Conservation (phyloP, 2,888 invertebrate genomes). For the Carterocephalus palaemon region DNA sequence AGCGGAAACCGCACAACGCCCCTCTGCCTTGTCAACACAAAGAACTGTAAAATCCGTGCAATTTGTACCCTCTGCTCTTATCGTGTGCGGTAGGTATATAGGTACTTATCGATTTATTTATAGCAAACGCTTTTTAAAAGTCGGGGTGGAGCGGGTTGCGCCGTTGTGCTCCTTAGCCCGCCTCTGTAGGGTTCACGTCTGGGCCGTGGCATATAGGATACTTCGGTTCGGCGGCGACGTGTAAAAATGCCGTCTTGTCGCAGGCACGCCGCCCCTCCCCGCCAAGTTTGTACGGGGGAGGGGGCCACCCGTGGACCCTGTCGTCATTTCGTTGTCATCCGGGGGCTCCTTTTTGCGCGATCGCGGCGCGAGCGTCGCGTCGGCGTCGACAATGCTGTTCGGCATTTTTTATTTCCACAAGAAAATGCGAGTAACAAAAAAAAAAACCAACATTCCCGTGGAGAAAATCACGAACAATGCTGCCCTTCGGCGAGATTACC, state of each 20-base stretch:
- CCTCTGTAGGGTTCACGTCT: slow-evolving; percentile 15
- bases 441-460: slow-evolving; percentile 50
- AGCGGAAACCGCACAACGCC: slow-evolving; percentile 55
- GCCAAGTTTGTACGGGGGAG: slow-evolving; percentile 69
- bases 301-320: slow-evolving; percentile 64
- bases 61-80: slow-evolving; percentile 69
- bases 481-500: slow-evolving; percentile 77
- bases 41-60: slow-evolving; percentile 51
- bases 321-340: slow-evolving; percentile 78
- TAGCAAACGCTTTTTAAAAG: slow-evolving; percentile 51
- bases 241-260: slow-evolving; percentile 70
- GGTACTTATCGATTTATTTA: slow-evolving; percentile 77
- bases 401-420: slow-evolving; percentile 71
- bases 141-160: slow-evolving; percentile 43
- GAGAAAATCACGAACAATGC: slow-evolving; percentile 75
- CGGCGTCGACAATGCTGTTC: slow-evolving; percentile 75
- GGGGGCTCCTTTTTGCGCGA: slow-evolving; percentile 69
- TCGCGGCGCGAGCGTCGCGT: slow-evolving; percentile 59
- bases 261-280: slow-evolving; percentile 68
- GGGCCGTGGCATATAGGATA: slow-evolving; percentile 49
- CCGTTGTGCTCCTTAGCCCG: slow-evolving; percentile 35
- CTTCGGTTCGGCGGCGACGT: slow-evolving; percentile 46
- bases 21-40: slow-evolving; percentile 58
- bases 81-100: slow-evolving; percentile 51
- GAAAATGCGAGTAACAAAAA: slow-evolving; percentile 69